phyloP scores from a whole-genome alignment of 2,113 vertebrate genomes.

The Muntiacus muntjak region DNA sequence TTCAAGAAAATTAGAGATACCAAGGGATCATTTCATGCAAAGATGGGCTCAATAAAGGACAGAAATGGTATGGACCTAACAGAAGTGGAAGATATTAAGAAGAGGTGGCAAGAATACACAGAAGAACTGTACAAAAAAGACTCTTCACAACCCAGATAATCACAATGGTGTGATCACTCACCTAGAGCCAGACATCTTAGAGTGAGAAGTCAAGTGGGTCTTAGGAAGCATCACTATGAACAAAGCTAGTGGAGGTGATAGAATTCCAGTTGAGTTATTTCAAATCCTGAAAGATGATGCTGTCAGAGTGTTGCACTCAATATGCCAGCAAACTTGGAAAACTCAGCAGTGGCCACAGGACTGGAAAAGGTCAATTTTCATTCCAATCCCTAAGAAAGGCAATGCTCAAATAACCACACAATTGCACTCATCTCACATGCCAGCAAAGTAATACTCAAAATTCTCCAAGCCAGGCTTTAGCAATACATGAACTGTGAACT shows the following conservation, averaged over 20 bases:
- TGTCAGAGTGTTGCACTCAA: background rate
- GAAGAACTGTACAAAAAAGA: background rate
- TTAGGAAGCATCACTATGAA: background rate
- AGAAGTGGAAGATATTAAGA: background rate
- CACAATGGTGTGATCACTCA: background rate
- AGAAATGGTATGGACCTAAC: background rate
- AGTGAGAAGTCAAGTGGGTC: background rate
- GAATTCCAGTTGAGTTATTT: background rate
- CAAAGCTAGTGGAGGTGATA: background rate
- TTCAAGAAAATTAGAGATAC: background rate
- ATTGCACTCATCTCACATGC: background rate
- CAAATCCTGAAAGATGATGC: background rate
- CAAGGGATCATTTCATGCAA: background rate
- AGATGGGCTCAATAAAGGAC: background rate
- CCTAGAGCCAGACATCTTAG: background rate
- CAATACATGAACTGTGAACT: background rate
- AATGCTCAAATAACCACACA: background rate
- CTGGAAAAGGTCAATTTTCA: background rate
- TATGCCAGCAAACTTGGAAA: background rate
- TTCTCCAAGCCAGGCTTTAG: background rate
- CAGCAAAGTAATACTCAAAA: background rate
- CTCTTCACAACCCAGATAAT: background rate
- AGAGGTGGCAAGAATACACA: background rate
- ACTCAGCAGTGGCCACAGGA: background rate
- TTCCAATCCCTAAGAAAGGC: background rate